Evolutionary conservation across 2,888 invertebrate species (phyloP).

Genomic region (Acleris holmiana): DNA sequence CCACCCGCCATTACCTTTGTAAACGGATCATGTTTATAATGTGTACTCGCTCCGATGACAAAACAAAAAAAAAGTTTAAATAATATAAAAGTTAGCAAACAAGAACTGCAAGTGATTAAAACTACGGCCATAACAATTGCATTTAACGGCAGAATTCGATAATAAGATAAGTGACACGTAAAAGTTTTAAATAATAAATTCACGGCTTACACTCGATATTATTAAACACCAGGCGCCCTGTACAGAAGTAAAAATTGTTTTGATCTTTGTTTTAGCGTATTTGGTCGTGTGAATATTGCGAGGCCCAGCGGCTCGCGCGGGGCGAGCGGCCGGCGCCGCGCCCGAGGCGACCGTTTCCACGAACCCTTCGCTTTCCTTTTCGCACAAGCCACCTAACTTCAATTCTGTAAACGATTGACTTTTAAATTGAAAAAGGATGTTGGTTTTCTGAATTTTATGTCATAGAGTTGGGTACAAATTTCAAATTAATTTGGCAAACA

Average conservation of each 20-base stretch:
- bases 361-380: conserved; percentile 11
- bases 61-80: not conserved
- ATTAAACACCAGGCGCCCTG: too few relatives aligned
- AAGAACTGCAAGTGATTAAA: not conserved
- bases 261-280: too few relatives aligned
- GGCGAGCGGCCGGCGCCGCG: not conserved
- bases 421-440: not conserved
- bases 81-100: not conserved
- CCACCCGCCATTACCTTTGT: conserved; percentile 28
- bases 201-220: too few relatives aligned
- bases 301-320: not conserved
- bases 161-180: too few relatives aligned
- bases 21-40: conserved; percentile 22
- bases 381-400: conserved; percentile 3
- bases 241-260: too few relatives aligned
- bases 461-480: too few relatives aligned
- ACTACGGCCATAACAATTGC: not conserved
- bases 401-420: not conserved
- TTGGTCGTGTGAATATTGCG: not conserved
- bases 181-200: too few relatives aligned
- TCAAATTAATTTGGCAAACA: not conserved
- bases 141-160: too few relatives aligned
- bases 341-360: conserved; percentile 3
- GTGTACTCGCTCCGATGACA: not conserved
- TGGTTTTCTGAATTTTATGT: too few relatives aligned